Evolutionary conservation across 2,888 invertebrate species (phyloP).

Genomic region (Oligia latruncula): DNA sequence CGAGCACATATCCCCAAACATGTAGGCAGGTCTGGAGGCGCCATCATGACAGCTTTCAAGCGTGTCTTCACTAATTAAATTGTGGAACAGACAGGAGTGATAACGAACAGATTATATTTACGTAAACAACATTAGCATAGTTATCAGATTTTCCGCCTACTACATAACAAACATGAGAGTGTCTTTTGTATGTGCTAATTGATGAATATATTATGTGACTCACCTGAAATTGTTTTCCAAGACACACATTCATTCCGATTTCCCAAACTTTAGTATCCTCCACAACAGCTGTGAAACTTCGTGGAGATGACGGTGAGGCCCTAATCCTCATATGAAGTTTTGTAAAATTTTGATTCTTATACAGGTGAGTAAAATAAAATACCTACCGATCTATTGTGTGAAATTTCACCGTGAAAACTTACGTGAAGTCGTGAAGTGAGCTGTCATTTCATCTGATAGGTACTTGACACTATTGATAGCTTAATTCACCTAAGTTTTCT

Average conservation of each 20-base stretch:
- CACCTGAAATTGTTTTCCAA: background rate
- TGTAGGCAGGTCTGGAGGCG: slow-evolving; percentile 73
- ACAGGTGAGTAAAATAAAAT: background rate
- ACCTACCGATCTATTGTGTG: background rate
- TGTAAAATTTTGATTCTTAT: background rate
- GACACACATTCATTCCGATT: background rate
- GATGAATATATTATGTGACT: background rate
- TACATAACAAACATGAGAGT: slow-evolving; percentile 15
- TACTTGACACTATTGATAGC: background rate
- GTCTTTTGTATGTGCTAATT: slow-evolving; percentile 20
- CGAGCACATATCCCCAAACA: slow-evolving; percentile 73
- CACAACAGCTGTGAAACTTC: background rate
- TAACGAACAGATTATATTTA: slow-evolving; percentile 71
- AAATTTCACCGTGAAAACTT: background rate
- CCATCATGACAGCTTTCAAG: slow-evolving; percentile 81
- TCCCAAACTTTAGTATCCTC: background rate
- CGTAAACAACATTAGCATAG: slow-evolving; percentile 71
- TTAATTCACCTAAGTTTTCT: background rate
- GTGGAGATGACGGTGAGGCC: background rate
- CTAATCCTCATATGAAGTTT: background rate
- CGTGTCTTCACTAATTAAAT: slow-evolving; percentile 81
- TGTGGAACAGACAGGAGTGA: slow-evolving; percentile 76
- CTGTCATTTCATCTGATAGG: background rate
- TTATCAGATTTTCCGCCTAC: slow-evolving; percentile 60
- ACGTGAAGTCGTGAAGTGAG: background rate